Evolutionary conservation across 2,113 vertebrate species (phyloP).

Genomic region (Hypanus sabinus): DNA sequence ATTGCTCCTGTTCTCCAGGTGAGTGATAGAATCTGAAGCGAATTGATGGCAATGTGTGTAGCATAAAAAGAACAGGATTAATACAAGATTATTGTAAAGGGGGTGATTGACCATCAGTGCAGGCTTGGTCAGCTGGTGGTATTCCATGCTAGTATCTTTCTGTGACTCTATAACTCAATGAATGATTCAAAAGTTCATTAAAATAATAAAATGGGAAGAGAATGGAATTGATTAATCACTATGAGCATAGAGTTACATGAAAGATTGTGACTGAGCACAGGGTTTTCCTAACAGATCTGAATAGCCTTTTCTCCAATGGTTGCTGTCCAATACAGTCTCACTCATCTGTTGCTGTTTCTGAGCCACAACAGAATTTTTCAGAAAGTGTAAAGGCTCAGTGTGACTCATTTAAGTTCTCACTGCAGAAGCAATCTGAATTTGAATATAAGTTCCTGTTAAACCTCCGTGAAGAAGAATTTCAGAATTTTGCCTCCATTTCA

Average conservation of each 20-base stretch:
- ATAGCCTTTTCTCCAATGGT: neutral
- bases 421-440: neutral
- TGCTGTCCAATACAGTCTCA: neutral
- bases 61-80: too few relatives aligned
- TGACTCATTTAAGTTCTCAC: neutral
- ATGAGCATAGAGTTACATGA: neutral
- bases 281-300: neutral
- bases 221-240: neutral
- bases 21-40: too few relatives aligned
- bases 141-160: too few relatives aligned
- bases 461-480: neutral
- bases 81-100: too few relatives aligned
- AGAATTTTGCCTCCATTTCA: neutral
- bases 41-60: too few relatives aligned
- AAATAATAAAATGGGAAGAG: neutral
- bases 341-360: neutral
- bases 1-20: too few relatives aligned
- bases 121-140: too few relatives aligned
- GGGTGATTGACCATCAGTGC: too few relatives aligned
- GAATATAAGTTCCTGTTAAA: neutral
- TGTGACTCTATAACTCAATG: neutral
- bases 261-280: neutral
- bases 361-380: neutral
- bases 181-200: neutral
- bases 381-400: neutral